Base-by-base conservation (phyloP, 1,140 invertebrate genomes). In the Halesus radiatus region DNA sequence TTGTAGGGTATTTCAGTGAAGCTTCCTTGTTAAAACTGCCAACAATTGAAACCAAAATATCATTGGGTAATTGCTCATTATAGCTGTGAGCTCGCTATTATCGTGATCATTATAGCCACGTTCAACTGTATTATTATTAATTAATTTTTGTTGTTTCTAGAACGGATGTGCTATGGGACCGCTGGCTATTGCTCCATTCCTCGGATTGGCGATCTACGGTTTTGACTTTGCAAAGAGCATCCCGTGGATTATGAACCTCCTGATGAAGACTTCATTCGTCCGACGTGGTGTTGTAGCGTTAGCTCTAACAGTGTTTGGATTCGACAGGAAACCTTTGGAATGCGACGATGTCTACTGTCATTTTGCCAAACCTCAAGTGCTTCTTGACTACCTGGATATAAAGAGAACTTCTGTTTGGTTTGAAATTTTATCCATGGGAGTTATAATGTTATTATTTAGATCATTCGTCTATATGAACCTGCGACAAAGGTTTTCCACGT, bases 131-230 rank as follows among this genome's bases (percentile, higher is more conserved):
- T n/a, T n/a, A n/a, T n/a, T n/a, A n/a, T n/a, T n/a, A n/a, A 29
- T 29, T 29, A 29, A 13, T 45, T 10, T 7, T 13, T 45, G 8
- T 45, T 45, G 4, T 78, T 88, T 89, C 8, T 86, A 93, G 92
- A 93, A 93, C 81, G 92, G 92, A 60, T 91, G 91, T 82, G 92
- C 91, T 15, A 91, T 93, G 50, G 92, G 92, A 5, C 92, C 92
- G 1, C 84, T 92, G 74, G 86, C 90, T 0, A 91, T 93, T 20
- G 92, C 92, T 0, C 92, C 92, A 0, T 90, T 93, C 68, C 90
- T 93, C 52, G 92, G 92, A 2, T 85, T 93, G 13, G 92, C 92
- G 0, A 91, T 93, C 37, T 93, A 93, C 83, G 92, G 92, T 0
- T 93, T 93, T 81, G 92, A 93, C 85, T 93, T 93, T 87, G 92